Evolutionary conservation across 2,888 invertebrate genomes (phyloP), one percentile per base, ranked within the genome.

Genomic region (Orchesella flavescens): DNA sequence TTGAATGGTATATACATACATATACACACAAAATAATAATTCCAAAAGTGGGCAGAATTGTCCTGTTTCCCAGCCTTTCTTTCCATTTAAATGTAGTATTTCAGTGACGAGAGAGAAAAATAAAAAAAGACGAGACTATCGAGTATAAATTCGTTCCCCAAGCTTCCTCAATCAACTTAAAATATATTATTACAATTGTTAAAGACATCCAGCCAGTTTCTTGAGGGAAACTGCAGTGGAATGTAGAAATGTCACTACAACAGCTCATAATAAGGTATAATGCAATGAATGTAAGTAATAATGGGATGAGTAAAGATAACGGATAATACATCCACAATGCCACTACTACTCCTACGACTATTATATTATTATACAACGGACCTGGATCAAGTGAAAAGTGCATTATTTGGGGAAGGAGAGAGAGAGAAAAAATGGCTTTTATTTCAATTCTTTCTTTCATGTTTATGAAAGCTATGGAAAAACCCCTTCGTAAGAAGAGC

Each of bases 321-420:
- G 81, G 74, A 81, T 74, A 81, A 80, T 74, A 57, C 34, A 34
- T 34, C 34, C 34, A 34, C 34, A 34, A 61, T 76, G 71, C 10
- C 57, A 65, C 34, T 66, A 53, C 34, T 19, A 71, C 61, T 74
- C 43, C 73, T 59, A 59, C 46, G 21, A 71, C 19, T 21, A 55
- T 44, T 71, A 46, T 68, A 66, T 61, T 68, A 66, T 61, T 65
- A 57, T 57, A 34, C 34, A 34, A 53, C n/a, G 68, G 74, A 81
- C 81, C 81, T 81, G 81, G 81, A 81, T 81, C 81, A 81, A 80
- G 74, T 63, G 74, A 68, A 34, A 81, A 80, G 80, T 80, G 81
- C 74, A 81, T 81, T 81, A 79, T 79, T 15, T 19, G 17, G 65
- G 63, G 71, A 49, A 21, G 44, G 49, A 76, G 76, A 76, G 66